Evolutionary conservation across 2,113 vertebrate genomes (phyloP).

Genomic region (Lota lota): DNA sequence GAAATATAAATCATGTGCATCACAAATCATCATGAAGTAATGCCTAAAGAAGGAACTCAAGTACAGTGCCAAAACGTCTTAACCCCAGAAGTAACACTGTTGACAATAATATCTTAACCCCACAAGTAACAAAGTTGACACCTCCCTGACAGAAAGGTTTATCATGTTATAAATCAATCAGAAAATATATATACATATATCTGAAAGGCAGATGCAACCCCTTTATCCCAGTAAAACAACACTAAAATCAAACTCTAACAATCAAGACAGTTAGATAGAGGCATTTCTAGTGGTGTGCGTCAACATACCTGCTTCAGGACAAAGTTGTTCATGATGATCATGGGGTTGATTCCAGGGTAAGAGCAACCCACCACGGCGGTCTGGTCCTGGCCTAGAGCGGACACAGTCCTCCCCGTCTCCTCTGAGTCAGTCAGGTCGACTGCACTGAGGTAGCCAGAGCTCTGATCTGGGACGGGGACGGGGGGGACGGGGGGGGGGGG

Average conservation of each 20-base stretch:
- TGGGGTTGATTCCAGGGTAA: slow-evolving; percentile 75
- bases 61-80: no score
- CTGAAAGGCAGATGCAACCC: no score
- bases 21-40: no score
- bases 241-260: slow-evolving; percentile 13
- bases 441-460: slow-evolving; percentile 82
- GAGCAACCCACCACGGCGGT: slow-evolving; percentile 66
- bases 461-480: slow-evolving; percentile 74
- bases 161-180: no score
- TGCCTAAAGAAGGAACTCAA: no score
- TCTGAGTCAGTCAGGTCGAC: slow-evolving; percentile 83
- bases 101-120: no score
- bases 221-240: no score
- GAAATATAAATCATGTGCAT: no score
- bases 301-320: slow-evolving; percentile 82
- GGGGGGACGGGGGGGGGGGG: slow-evolving; percentile 11
- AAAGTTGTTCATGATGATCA: slow-evolving; percentile 90
- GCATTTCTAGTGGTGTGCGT: not conserved
- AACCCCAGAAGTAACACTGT: no score
- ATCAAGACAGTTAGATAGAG: not conserved
- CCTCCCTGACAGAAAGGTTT: no score
- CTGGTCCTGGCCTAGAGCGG: slow-evolving; percentile 43
- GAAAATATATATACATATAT: no score
- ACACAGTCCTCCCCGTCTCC: slow-evolving; percentile 70
- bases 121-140: no score